Evolutionary conservation across 2,888 invertebrate genomes (phyloP).

Genomic region (Protophormia terraenovae): DNA sequence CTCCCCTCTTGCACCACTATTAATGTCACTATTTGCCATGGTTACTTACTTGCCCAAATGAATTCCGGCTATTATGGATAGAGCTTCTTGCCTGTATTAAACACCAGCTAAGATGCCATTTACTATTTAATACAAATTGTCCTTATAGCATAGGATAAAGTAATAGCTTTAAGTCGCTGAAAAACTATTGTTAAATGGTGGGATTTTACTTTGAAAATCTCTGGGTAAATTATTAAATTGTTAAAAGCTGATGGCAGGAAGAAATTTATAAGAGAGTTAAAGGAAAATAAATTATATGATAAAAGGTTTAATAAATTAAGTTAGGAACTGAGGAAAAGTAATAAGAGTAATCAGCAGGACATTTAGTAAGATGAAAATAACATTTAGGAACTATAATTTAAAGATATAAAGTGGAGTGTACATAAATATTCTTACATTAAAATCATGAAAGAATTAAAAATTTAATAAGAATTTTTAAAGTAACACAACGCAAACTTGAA

Average conservation of each 20-base stretch:
- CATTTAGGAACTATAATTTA: no score
- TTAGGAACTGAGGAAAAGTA: neutral
- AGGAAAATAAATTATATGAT: neutral
- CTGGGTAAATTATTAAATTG: constrained; percentile 19
- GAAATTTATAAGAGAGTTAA: constrained; percentile 15
- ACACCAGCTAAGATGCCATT: constrained; percentile 12
- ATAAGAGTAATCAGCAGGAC: no score
- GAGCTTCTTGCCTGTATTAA: neutral
- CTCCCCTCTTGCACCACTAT: neutral
- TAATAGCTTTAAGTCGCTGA: constrained; percentile 11
- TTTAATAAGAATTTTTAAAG: no score
- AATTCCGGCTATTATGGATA: constrained; percentile 10
- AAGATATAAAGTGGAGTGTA: no score
- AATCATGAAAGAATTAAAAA: no score
- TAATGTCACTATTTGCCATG: constrained; percentile 23
- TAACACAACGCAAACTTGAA: no score
- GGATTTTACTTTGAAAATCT: constrained; percentile 13
- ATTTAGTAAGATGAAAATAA: no score
- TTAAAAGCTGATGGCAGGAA: constrained; percentile 24
- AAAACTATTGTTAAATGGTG: neutral
- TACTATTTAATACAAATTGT: constrained; percentile 10
- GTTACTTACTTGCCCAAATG: constrained; percentile 37
- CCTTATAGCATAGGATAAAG: neutral
- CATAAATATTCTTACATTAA: no score
- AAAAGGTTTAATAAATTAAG: neutral